Percentiles rank a stretch among this genome's conserved stretches.
These are phyloP conservation scores for Xenopus laevis DNA, from an alignment of 2,113 vertebrate genomes.

Conservation along the genomic window DNA sequence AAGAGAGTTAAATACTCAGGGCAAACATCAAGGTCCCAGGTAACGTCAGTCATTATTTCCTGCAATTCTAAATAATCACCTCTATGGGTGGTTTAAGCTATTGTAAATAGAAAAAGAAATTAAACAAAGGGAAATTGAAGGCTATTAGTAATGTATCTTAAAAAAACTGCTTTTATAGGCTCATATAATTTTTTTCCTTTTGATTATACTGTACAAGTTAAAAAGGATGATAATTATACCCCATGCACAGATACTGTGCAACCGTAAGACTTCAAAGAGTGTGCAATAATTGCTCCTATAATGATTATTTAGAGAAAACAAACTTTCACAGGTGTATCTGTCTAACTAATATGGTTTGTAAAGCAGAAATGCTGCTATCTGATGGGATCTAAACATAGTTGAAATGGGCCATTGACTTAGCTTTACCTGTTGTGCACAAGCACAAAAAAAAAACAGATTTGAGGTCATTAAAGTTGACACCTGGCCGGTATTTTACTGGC, in stretches of 20 bases:
- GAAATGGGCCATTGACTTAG: not conserved
- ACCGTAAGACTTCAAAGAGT: slow-evolving; percentile 27
- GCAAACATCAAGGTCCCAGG: not conserved
- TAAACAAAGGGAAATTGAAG: slow-evolving; percentile 14
- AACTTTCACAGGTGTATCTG: slow-evolving; percentile 10
- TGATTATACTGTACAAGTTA: slow-evolving; percentile 3
- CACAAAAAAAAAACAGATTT: too few species aligned
- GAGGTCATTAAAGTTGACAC: too few species aligned
- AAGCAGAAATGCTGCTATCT: slow-evolving; percentile 6
- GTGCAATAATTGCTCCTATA: not conserved
- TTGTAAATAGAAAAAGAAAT: not conserved
- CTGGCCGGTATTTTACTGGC: too few species aligned
- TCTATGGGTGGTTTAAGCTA: slow-evolving; percentile 24
- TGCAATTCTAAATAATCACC: slow-evolving; percentile 26
- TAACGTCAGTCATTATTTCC: not conserved
- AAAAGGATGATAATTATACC: slow-evolving; percentile 29
- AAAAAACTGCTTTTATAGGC: slow-evolving; percentile 9
- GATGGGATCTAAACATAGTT: not conserved
- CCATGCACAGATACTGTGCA: not conserved
- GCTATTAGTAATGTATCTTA: slow-evolving; percentile 29
- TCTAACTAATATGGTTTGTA: not conserved
- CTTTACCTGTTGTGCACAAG: too few species aligned
- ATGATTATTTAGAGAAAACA: not conserved
- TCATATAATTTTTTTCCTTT: slow-evolving; percentile 11
- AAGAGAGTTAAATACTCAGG: too few species aligned